Percentiles rank a stretch among this genome's conserved stretches.
phyloP scores from a whole-genome alignment of 2,888 invertebrate species.

The Pyrrhosoma nymphula region DNA sequence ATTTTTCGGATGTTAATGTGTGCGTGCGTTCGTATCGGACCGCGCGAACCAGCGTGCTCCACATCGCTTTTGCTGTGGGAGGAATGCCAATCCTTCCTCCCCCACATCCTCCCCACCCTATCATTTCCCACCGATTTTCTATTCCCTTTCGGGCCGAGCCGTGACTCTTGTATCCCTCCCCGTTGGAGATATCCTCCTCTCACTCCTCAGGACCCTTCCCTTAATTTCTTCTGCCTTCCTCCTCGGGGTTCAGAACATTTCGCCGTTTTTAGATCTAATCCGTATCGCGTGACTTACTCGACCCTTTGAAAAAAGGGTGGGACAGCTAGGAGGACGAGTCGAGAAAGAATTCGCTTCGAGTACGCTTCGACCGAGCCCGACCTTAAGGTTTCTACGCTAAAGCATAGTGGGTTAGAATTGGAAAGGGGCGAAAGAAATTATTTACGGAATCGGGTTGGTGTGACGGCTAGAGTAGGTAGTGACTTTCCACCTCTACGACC shows the following conservation, averaged over 20 bases:
- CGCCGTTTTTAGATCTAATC: background rate
- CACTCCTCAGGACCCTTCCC: too few relatives aligned
- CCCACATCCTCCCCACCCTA: background rate
- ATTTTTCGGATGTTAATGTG: background rate
- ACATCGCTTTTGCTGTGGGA: background rate
- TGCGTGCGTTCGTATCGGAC: background rate
- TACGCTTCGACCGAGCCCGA: background rate
- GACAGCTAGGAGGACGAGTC: background rate
- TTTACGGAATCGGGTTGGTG: too few relatives aligned
- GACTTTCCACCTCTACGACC: too few relatives aligned
- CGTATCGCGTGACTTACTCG: background rate
- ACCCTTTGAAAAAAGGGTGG: background rate
- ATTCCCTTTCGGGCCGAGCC: background rate
- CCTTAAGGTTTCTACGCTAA: background rate
- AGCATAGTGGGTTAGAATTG: too few relatives aligned
- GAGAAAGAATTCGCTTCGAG: background rate
- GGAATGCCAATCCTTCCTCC: background rate
- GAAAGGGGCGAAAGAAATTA: too few relatives aligned
- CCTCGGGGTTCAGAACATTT: background rate
- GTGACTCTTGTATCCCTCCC: background rate
- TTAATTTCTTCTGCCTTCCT: background rate
- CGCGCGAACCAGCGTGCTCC: background rate
- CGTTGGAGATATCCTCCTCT: background rate
- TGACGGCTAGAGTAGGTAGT: too few relatives aligned
- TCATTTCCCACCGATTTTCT: background rate